Base-by-base conservation (phyloP, 2,797 vertebrate species). In the Buceros bicornis region DNA sequence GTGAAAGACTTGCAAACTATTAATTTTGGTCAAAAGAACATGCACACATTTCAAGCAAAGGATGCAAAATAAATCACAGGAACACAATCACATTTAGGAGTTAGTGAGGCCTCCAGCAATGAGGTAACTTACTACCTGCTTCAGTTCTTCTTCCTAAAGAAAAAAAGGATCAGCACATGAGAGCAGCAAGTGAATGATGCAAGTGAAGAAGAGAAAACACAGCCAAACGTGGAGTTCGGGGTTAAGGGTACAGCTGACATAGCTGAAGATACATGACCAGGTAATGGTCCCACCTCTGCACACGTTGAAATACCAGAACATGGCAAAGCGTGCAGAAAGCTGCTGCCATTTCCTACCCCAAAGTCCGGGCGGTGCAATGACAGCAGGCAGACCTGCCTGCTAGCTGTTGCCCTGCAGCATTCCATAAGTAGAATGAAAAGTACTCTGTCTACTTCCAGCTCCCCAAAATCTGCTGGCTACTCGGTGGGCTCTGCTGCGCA, bases 131-230 rank as follows among this genome's bases (percentile, higher is more conserved):
- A 99, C 98, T 98, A 98, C 98, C 98, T 98, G 98, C 97, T 98
- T 99, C 97, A 97, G 87, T 97, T 99, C 99, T 98, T 99, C 99
- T 97, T 99, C 99, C 98, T 99, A 98, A 98, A 98, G 98, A 98
- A 98, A 98, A 97, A 98, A 97, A 90, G 97, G 96, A 98, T 91
- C 92, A 89, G 96, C 93, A 96, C 20, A 97, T 96, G 97, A 98
- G 94, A 95, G 97, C 88, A 97, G 94, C 81, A 81, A 93, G 85
- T 33, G 33, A 33, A 33, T 33, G 91, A 89, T 91, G 80, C 78
- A 91, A 60, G 43, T 7, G 20, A 77, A 95, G 77, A 95, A 82
- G 14, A 95, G 88, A 69, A 95, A 62, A 95, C 50, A 90, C 83
- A 96, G 33, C 43, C 40, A 64, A 56, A 90, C 72, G 31, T 50